These are phyloP conservation scores for Drosophila multiciliata DNA, from an alignment of 2,888 invertebrate genomes.

Conservation along the genomic window DNA sequence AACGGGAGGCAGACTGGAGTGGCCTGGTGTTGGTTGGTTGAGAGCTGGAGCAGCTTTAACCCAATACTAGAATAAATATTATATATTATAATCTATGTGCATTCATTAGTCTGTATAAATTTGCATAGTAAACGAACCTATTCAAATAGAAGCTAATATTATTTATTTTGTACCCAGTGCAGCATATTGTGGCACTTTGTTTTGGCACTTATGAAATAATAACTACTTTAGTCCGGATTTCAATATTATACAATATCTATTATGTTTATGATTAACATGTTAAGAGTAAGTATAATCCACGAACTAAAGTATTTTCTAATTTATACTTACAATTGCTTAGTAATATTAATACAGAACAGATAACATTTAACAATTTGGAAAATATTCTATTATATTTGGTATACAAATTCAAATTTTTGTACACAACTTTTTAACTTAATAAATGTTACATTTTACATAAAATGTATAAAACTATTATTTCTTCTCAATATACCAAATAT, in stretches of 20 bases:
- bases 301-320: not conserved
- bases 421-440: not conserved
- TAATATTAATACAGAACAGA: not conserved
- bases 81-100: not conserved
- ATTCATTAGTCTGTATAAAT: slow-evolving; percentile 5
- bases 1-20: not conserved
- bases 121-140: not conserved
- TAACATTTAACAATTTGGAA: not conserved
- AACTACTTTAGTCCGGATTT: not conserved
- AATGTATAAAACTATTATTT: not conserved
- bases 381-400: too few species aligned
- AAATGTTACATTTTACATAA: not conserved
- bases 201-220: not conserved
- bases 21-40: not conserved
- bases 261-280: not conserved
- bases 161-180: not conserved
- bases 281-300: not conserved
- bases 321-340: not conserved
- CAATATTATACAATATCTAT: not conserved
- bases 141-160: not conserved
- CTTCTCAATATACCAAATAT: not conserved
- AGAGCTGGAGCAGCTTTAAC: slow-evolving; percentile 1
- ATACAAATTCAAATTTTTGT: not conserved
- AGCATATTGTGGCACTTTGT: not conserved
- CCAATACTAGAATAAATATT: slow-evolving; percentile 3